A percentile compares a stretch with the other conserved stretches of the same genome.
Conservation (phyloP, 2,797 vertebrate species). For the Ispidina lecontei region DNA sequence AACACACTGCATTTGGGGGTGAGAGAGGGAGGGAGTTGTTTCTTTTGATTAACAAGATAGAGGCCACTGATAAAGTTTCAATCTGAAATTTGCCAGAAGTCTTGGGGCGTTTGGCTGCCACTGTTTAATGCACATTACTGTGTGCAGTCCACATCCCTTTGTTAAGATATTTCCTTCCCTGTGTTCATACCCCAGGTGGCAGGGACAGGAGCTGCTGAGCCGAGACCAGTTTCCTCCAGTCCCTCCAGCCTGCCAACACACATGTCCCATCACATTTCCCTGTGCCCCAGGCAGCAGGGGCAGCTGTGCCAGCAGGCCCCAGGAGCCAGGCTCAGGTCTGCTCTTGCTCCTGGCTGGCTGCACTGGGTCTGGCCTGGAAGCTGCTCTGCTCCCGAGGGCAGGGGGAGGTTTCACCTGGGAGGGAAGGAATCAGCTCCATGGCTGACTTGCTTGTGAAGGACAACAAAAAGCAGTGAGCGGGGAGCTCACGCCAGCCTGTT, state of each 20-base stretch:
- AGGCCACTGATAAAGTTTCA: not conserved
- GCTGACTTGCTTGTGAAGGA: not conserved
- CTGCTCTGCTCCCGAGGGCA: not conserved
- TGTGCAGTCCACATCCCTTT: accelerated
- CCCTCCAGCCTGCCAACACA: not conserved
- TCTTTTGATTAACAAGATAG: not conserved
- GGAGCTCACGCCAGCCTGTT: not conserved
- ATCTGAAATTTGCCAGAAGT: not conserved
- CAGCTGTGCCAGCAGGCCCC: not conserved
- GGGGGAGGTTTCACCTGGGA: not conserved
- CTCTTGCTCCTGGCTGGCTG: accelerated
- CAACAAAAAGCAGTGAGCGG: not conserved
- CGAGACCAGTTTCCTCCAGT: not conserved
- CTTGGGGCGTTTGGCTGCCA: not conserved
- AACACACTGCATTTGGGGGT: not conserved
- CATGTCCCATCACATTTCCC: not conserved
- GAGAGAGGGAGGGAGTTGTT: not conserved
- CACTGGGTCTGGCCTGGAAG: accelerated
- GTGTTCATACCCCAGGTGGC: accelerated
- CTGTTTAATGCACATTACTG: accelerated
- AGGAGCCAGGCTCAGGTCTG: accelerated
- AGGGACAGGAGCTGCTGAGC: not conserved
- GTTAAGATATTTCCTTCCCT: not conserved
- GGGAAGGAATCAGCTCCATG: accelerated
- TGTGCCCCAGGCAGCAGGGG: accelerated